Conservation (phyloP, 1,140 invertebrate species). For the Philopotamus ludificatus region DNA sequence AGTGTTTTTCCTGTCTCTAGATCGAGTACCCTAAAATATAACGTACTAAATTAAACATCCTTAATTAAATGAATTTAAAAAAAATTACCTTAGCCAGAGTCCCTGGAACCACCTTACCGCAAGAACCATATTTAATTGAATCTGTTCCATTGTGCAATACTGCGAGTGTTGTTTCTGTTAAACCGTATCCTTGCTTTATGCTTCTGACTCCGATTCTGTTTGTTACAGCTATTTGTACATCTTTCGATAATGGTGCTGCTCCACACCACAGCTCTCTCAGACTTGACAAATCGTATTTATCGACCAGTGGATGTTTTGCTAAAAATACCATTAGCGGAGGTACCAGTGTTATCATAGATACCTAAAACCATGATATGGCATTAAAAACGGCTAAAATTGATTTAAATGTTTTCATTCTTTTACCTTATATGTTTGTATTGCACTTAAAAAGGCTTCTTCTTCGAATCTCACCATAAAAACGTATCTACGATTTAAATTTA, state of each 20-base stretch:
- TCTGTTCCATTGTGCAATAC: conserved; percentile 42
- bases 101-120: conserved; percentile 42
- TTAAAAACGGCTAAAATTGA: not conserved
- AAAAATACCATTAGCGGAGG: conserved; percentile 54
- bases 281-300: conserved; percentile 49
- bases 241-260: conserved; percentile 54
- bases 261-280: conserved; percentile 51
- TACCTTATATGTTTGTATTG: conserved; percentile 52
- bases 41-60: not conserved
- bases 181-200: conserved; percentile 55
- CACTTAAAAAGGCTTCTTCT: conserved; percentile 54
- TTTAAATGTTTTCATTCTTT: not conserved
- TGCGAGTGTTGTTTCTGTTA: conserved; percentile 56
- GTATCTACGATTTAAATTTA: conserved; percentile 48
- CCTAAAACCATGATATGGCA: not conserved
- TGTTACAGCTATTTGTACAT: conserved; percentile 46
- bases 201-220: conserved; percentile 48
- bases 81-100: conserved; percentile 44
- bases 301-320: conserved; percentile 51
- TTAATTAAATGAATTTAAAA: not conserved
- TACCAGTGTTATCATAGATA: conserved; percentile 6
- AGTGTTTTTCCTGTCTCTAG: conserved; percentile 55
- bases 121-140: conserved; percentile 40
- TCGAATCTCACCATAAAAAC: conserved; percentile 58
- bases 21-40: conserved; percentile 51